These are phyloP conservation scores for Macrophya annulata DNA, from an alignment of 2,888 invertebrate species.

Conservation along the genomic window DNA sequence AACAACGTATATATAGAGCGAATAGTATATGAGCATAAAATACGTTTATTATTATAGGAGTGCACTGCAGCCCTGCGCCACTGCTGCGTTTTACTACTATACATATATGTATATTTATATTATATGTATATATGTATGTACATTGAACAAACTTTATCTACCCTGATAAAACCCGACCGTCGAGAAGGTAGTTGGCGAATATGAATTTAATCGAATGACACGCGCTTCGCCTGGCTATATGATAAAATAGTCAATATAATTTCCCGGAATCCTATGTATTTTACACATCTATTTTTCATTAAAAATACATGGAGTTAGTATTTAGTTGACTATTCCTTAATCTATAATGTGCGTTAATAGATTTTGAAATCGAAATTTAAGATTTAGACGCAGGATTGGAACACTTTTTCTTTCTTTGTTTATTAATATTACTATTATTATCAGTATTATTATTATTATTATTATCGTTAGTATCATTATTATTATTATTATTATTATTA, in stretches of 20 bases:
- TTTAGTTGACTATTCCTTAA: too few species aligned
- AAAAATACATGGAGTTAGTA: neutral
- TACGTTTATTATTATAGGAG: neutral
- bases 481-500: neutral
- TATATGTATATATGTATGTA: neutral
- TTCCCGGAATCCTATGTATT: neutral
- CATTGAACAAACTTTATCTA: conserved; percentile 38
- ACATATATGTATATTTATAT: neutral
- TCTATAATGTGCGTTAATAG: too few species aligned
- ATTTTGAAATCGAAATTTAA: too few species aligned
- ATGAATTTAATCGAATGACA: conserved; percentile 3
- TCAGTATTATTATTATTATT: neutral
- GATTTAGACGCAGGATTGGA: neutral
- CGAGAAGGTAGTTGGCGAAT: conserved; percentile 33
- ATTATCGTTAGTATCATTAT: neutral
- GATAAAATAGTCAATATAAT: conserved; percentile 8
- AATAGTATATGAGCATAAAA: conserved; percentile 1
- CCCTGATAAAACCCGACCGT: conserved; percentile 34
- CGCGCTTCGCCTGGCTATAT: neutral
- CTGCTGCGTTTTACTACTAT: conserved; percentile 32
- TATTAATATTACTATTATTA: neutral
- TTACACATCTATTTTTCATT: neutral
- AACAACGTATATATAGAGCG: neutral
- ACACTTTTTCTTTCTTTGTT: neutral
- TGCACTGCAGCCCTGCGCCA: conserved; percentile 17